Base-by-base conservation (phyloP, 2,113 vertebrate genomes). In the Panthera uncia region DNA sequence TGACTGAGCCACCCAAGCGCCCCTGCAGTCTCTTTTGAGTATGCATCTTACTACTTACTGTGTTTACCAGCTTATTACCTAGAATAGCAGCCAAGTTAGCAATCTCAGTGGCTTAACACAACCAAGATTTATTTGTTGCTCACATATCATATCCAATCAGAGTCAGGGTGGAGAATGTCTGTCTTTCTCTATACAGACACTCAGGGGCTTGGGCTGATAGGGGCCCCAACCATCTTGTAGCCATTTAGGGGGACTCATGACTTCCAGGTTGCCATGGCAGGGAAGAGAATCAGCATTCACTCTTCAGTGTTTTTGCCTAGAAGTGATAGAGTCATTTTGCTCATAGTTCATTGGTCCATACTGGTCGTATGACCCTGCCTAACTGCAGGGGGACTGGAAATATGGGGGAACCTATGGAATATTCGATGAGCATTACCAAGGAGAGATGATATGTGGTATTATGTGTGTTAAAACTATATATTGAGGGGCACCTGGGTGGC, bases 251-350 rank as follows among this genome's bases (percentile, higher is more conserved):
- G 21, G 66, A 52, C 27, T 4, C 2, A 4, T 18, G 33, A 25
- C 61, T 96, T 88, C 69, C 50, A 12, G 48, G 69, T 90, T 88
- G 82, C 55, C 50, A 14, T 65, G 85, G 38, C 12, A 48, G 31
- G 88, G 74, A 73, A 65, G 5, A 21, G 48, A 93, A 81, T 91
- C 66, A 21, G 18, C n/a, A 71, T 66, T 71, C 65, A 50, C 55
- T 21, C 36, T 45, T 57, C 41, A 36, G 1, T 63, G 69, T 63
- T 71, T 71, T 14, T 73, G 36, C 80, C 94, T 29, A 27, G 66
- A 94, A 81, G 68, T 68, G 33, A 50, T 66, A 68, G 38, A 65
- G 68, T 89, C 88, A 91, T 94, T 91, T 85, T 38, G 25, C n/a
- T 88, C 31, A 38, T 21, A 25, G 45, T 7, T 63, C 12, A 45